A percentile compares a stretch with the other conserved stretches of the same genome.
These are phyloP conservation scores for Camptogramma bilineatum DNA, from an alignment of 2,888 invertebrate species.

Conservation along the genomic window DNA sequence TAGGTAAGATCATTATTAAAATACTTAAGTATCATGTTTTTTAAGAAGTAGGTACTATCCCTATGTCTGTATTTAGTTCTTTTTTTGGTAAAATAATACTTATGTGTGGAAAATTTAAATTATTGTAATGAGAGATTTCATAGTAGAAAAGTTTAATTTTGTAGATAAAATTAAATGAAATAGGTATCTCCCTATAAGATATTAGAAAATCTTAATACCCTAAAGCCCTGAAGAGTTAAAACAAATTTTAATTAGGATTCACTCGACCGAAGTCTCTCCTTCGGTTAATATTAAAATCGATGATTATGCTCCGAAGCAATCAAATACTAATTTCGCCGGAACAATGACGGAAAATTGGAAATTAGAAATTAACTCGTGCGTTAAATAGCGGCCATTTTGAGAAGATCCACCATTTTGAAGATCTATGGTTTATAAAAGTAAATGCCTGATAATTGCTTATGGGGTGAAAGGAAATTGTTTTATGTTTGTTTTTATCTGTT, in stretches of 20 bases:
- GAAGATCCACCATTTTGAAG: slow-evolving; percentile 40
- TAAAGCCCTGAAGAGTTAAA: slow-evolving; percentile 22
- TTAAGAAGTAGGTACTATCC: no score
- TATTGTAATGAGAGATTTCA: not conserved
- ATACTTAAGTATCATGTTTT: no score
- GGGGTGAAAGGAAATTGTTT: slow-evolving; percentile 31
- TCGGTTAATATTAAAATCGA: slow-evolving; percentile 36
- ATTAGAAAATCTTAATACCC: not conserved
- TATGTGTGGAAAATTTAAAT: not conserved
- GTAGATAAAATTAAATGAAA: not conserved
- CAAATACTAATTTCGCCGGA: slow-evolving; percentile 73
- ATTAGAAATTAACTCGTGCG: slow-evolving; percentile 76
- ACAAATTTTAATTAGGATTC: slow-evolving; percentile 33
- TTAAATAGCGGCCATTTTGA: slow-evolving; percentile 62
- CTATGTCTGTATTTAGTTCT: no score
- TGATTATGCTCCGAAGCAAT: slow-evolving; percentile 57
- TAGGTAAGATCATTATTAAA: not conserved
- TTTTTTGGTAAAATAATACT: no score
- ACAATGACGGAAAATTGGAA: slow-evolving; percentile 77
- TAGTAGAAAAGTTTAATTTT: not conserved
- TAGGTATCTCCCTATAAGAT: not conserved
- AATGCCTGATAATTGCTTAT: slow-evolving; percentile 56
- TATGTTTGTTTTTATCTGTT: slow-evolving; percentile 25
- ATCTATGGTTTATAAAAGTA: slow-evolving; percentile 57
- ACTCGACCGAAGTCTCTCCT: slow-evolving; percentile 31